Conservation (phyloP, 2,888 invertebrate species). For the Dryadula phaetusa region DNA sequence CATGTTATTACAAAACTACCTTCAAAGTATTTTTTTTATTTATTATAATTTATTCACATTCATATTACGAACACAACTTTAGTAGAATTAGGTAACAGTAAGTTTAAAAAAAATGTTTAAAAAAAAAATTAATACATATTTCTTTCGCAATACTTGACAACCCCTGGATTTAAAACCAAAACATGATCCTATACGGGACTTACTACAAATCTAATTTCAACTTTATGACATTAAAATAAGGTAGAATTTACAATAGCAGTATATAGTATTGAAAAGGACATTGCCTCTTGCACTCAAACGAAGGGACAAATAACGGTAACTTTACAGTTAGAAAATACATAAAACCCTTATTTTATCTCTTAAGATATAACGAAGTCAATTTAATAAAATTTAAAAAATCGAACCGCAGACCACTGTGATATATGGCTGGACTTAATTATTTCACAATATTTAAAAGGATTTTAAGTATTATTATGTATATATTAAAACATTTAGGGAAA, state of each 20-base stretch:
- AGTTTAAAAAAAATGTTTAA: too few species aligned
- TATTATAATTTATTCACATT: too few species aligned
- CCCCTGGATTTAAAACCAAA: slow-evolving; percentile 12
- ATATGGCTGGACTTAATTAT: too few species aligned
- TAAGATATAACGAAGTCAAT: not conserved
- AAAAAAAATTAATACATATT: too few species aligned
- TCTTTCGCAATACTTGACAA: too few species aligned
- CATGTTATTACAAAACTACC: too few species aligned
- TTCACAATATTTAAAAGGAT: too few species aligned
- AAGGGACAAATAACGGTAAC: slow-evolving; percentile 76
- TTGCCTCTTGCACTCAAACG: slow-evolving; percentile 57
- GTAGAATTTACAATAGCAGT: slow-evolving; percentile 12
- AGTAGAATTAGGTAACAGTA: too few species aligned
- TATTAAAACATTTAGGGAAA: too few species aligned
- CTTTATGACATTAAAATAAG: slow-evolving; percentile 17
- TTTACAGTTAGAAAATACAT: slow-evolving; percentile 58
- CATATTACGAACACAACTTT: too few species aligned
- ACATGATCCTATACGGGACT: not conserved
- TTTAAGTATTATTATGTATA: too few species aligned
- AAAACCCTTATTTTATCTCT: slow-evolving; percentile 20
- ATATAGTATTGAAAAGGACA: slow-evolving; percentile 4
- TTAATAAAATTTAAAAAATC: not conserved
- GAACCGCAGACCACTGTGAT: not conserved
- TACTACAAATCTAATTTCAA: not conserved
- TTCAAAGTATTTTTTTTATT: too few species aligned